A percentile compares a stretch with the other conserved stretches of the same genome.
phyloP scores from a whole-genome alignment of 2,888 invertebrate species.

The Eupithecia insigniata region DNA sequence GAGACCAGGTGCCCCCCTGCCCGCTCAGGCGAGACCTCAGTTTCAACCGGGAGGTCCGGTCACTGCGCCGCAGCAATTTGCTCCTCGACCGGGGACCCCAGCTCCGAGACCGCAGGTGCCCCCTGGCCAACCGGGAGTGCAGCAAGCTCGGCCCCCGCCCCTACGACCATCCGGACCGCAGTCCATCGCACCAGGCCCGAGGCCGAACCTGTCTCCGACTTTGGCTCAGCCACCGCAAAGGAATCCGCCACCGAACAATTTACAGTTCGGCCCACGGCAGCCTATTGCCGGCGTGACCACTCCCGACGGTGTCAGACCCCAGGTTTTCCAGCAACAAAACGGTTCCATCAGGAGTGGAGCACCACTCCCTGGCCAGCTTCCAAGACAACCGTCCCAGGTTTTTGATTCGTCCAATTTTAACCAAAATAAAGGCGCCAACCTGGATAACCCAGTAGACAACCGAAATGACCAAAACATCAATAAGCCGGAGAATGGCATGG shows the following conservation, averaged over 20 bases:
- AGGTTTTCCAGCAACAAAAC: conserved; percentile 60
- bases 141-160: conserved; percentile 64
- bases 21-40: conserved; percentile 67
- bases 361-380: conserved; percentile 56
- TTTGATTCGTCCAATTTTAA: conserved; percentile 63
- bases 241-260: conserved; percentile 76
- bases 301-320: conserved; percentile 67
- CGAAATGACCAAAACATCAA: conserved; percentile 64
- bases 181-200: conserved; percentile 65
- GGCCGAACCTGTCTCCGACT: conserved; percentile 64
- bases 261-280: conserved; percentile 80
- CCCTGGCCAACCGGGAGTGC: conserved; percentile 60
- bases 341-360: conserved; percentile 63
- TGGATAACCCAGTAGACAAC: conserved; percentile 71
- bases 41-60: conserved; percentile 79
- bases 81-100: conserved; percentile 66
- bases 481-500: conserved; percentile 71
- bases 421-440: conserved; percentile 76
- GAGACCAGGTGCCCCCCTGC: conserved; percentile 64
- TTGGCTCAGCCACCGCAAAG: conserved; percentile 67
- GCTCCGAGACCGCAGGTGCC: conserved; percentile 63
- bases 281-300: conserved; percentile 65
- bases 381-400: conserved; percentile 77
- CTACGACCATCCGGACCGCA: conserved; percentile 71
- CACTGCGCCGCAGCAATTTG: conserved; percentile 64